These are phyloP conservation scores for Maniola jurtina DNA, from an alignment of 1,140 invertebrate genomes.

Conservation along the genomic window DNA sequence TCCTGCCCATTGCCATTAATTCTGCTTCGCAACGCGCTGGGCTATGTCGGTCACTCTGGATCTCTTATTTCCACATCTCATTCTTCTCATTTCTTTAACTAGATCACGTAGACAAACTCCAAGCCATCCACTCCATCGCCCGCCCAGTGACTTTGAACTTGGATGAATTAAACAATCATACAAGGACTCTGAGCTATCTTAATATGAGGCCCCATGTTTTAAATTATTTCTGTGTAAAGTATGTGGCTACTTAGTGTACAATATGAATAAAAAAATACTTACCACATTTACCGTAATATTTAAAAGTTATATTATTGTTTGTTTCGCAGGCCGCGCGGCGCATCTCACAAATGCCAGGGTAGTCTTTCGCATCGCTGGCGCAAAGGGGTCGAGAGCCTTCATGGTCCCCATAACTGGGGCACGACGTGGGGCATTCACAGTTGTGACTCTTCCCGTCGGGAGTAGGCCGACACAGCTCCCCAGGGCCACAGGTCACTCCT, in stretches of 20 bases:
- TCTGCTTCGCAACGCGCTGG: no score
- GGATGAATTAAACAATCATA: no score
- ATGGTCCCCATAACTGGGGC: slow-evolving; percentile 89
- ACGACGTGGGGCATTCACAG: slow-evolving; percentile 87
- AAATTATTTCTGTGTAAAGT: no score
- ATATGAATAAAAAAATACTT: slow-evolving; percentile 57
- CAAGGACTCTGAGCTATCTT: no score
- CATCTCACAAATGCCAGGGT: slow-evolving; percentile 90
- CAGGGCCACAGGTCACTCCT: slow-evolving; percentile 85
- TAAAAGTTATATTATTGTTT: slow-evolving; percentile 89
- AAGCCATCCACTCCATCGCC: no score
- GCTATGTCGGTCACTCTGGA: no score
- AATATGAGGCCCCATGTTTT: no score
- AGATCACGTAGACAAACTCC: no score
- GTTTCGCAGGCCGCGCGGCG: slow-evolving; percentile 86
- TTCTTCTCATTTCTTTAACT: no score
- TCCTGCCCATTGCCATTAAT: no score
- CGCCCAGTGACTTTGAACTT: no score
- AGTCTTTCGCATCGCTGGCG: slow-evolving; percentile 86
- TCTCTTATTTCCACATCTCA: no score
- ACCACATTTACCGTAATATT: slow-evolving; percentile 95
- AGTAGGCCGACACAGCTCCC: slow-evolving; percentile 86
- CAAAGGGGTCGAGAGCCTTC: slow-evolving; percentile 86
- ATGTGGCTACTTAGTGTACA: neutral
- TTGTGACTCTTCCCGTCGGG: slow-evolving; percentile 86